These are phyloP conservation scores for Crocallis elinguaria DNA, from an alignment of 2,888 invertebrate species.

Conservation along the genomic window DNA sequence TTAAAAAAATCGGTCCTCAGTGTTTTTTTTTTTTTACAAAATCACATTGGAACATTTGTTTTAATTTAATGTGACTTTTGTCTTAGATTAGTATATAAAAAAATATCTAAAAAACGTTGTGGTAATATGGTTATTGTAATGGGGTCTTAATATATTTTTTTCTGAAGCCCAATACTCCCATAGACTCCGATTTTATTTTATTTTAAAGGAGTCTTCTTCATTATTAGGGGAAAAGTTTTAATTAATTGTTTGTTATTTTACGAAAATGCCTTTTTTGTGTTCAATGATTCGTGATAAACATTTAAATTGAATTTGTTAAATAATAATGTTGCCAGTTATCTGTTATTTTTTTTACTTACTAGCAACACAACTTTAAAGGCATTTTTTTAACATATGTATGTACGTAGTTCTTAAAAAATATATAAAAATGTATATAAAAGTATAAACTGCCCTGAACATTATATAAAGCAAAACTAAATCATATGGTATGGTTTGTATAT, in stretches of 20 bases:
- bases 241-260: conserved; percentile 14
- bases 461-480: conserved; percentile 41
- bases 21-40: conserved; percentile 53
- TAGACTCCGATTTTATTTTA: conserved; percentile 26
- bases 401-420: conserved; percentile 35
- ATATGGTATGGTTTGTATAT: conserved; percentile 31
- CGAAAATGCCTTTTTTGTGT: conserved; percentile 33
- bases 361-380: conserved; percentile 20
- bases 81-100: conserved; percentile 39
- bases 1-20: conserved; percentile 63
- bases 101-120: conserved; percentile 30
- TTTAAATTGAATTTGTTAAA: conserved; percentile 26
- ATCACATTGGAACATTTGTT: conserved; percentile 79
- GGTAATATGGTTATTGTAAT: conserved; percentile 17
- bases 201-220: conserved; percentile 12
- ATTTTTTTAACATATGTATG: conserved; percentile 33
- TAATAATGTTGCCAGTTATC: conserved; percentile 34
- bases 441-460: conserved; percentile 52
- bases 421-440: conserved; percentile 42
- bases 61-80: conserved; percentile 74
- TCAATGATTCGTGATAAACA: conserved; percentile 5
- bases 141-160: conserved; percentile 35
- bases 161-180: conserved; percentile 21
- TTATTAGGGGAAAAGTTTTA: conserved; percentile 17
- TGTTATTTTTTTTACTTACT: conserved; percentile 14